Conservation (phyloP, 2,113 vertebrate species). For the Channa maculata region DNA sequence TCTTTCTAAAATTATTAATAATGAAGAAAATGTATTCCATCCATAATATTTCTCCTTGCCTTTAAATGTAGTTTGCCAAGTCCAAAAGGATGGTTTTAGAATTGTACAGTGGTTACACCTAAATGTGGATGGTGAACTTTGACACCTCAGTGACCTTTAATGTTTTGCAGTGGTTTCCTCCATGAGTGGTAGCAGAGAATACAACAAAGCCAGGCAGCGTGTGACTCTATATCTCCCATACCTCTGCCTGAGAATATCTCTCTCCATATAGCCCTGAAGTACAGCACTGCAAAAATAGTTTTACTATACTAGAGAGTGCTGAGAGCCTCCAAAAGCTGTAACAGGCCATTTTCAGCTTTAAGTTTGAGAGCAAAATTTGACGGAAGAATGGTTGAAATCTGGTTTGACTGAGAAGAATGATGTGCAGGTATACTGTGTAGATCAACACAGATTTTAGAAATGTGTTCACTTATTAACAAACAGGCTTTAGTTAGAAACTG, state of each 20-base stretch:
- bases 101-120: not conserved
- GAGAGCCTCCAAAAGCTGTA: no score
- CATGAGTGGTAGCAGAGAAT: constrained; percentile 8
- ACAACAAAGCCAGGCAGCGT: constrained; percentile 16
- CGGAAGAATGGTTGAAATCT: not conserved
- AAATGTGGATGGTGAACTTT: constrained; percentile 41
- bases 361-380: not conserved
- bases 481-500: constrained; percentile 12
- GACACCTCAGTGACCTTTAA: constrained; percentile 63
- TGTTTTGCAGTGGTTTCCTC: constrained; percentile 61
- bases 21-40: no score
- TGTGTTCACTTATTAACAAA: not conserved
- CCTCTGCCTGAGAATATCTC: constrained; percentile 4
- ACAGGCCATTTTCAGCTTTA: not conserved
- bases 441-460: not conserved
- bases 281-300: constrained; percentile 3
- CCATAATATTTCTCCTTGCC: no score
- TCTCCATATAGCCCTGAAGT: not conserved
- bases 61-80: no score
- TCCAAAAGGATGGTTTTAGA: no score
- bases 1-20: not conserved
- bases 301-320: not conserved
- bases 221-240: constrained; percentile 41
- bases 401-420: not conserved
- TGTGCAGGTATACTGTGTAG: not conserved